Evolutionary conservation across 2,797 vertebrate species (phyloP), one percentile per base, ranked within the genome.

Genomic region (Fistularia tabacaria): DNA sequence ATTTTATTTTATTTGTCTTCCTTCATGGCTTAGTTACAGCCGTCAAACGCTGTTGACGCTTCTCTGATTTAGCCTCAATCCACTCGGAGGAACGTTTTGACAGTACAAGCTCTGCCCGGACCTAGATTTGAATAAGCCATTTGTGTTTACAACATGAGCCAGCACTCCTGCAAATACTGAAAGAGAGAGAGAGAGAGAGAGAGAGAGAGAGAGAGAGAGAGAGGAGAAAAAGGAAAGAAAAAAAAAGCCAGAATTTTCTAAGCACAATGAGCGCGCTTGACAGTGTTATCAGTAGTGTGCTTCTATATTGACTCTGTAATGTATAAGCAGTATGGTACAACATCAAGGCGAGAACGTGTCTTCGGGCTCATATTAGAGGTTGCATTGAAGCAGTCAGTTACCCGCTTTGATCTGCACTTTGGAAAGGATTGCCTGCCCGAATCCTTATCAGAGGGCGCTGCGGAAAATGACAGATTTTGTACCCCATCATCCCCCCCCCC

Each of bases 351-450:
- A 80, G 80, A 79, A 79, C 54, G 67, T 89, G 73, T 89, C 89
- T 90, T 69, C 82, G 48, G 90, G 90, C 89, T 78, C 83, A 76
- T 79, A 85, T 91, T 85, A 91, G 85, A 86, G 82, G 85, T 88
- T 87, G 82, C 80, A 84, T 83, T 85, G 83, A 89, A 81, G 81
- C 84, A 89, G 86, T 85, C 82, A 80, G 77, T 87, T 83, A 77
- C 81, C 72, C 66, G 80, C 90, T 92, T 91, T 92, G 90, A 92
- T 91, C 88, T 88, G 77, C 86, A 88, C 88, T 91, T 88, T 85
- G 87, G 81, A 87, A 87, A 89, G 86, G 85, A 88, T 82, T 84
- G 88, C 71, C 87, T 88, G 85, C 84, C 85, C 88, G 82, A 87
- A 85, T 89, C 80, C 86, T 86, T 85, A 89, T 88, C 86, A 88